These are phyloP conservation scores for Tolypeutes matacus DNA, from an alignment of 2,797 vertebrate species.

Conservation along the genomic window DNA sequence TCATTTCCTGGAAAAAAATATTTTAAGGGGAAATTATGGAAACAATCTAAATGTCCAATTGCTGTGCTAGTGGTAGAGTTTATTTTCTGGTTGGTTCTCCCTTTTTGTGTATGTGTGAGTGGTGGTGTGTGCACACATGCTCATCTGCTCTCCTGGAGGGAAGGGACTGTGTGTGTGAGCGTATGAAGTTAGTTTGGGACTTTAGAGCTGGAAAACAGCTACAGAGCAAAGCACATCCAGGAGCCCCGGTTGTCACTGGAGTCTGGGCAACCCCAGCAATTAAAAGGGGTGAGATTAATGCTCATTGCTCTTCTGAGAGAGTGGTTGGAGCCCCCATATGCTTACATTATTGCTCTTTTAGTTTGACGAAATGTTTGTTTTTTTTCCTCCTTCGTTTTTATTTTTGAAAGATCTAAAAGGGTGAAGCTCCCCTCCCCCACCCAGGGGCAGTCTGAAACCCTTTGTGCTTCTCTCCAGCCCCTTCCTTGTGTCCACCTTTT, in stretches of 20 bases:
- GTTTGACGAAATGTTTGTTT: conserved; percentile 74
- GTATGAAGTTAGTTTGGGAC: conserved; percentile 77
- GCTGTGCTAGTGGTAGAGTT: conserved; percentile 85
- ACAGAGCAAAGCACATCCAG: conserved; percentile 86
- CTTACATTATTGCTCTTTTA: conserved; percentile 79
- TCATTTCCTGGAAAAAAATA: conserved; percentile 83
- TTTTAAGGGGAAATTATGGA: conserved; percentile 85
- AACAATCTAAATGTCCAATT: conserved; percentile 85
- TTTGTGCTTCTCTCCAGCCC: conserved; percentile 80
- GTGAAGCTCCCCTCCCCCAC: conserved; percentile 62
- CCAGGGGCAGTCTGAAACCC: conserved; percentile 72
- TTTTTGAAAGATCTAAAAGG: conserved; percentile 78
- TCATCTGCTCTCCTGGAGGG: conserved; percentile 9
- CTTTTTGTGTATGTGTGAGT: not conserved
- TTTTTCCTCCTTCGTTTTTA: conserved; percentile 77
- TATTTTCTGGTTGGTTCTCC: conserved; percentile 72
- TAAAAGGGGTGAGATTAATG: conserved; percentile 79
- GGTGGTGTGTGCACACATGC: not conserved
- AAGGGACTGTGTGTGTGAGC: not conserved
- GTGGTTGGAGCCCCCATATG: conserved; percentile 72
- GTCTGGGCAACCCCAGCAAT: conserved; percentile 79
- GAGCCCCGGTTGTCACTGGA: conserved; percentile 77
- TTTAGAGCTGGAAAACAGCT: conserved; percentile 82
- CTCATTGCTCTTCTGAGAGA: conserved; percentile 66
- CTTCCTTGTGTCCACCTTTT: conserved; percentile 28